These are phyloP conservation scores for Malurus splendens DNA, from an alignment of 2,797 vertebrate genomes.

Conservation along the genomic window DNA sequence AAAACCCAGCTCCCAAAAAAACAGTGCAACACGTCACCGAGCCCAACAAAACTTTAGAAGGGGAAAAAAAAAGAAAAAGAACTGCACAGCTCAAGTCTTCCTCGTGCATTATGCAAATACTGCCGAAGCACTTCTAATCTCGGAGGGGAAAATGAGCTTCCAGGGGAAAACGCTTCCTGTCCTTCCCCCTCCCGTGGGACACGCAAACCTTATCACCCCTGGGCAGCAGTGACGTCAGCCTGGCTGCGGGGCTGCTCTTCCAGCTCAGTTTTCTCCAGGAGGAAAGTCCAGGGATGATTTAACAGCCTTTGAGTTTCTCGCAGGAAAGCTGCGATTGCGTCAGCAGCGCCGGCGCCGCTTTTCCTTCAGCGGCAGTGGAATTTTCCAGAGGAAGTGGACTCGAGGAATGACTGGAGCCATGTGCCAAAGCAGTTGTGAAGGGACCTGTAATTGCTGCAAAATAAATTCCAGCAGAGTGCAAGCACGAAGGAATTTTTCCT, in stretches of 20 bases:
- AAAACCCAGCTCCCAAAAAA: background rate
- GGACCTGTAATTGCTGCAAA: background rate
- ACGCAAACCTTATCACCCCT: background rate
- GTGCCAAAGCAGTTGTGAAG: background rate
- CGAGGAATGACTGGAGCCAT: background rate
- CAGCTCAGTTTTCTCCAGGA: background rate
- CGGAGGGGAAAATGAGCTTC: background rate
- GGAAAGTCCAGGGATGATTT: background rate
- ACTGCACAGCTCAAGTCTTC: background rate
- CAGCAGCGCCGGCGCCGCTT: background rate
- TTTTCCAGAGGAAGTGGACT: slow-evolving; percentile 55
- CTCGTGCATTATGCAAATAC: background rate
- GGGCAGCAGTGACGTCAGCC: background rate
- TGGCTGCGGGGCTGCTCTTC: background rate
- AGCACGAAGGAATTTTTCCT: background rate
- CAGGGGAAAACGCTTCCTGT: background rate
- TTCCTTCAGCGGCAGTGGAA: slow-evolving; percentile 12
- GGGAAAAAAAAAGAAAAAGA: background rate
- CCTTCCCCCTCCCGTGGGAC: background rate
- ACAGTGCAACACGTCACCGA: background rate
- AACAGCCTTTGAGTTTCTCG: background rate
- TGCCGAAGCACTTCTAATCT: background rate
- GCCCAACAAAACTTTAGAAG: background rate
- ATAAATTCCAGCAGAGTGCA: background rate
- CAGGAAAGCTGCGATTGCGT: background rate